Evolutionary conservation across 2,113 vertebrate species (phyloP).

Genomic region (Corvus cornix): DNA sequence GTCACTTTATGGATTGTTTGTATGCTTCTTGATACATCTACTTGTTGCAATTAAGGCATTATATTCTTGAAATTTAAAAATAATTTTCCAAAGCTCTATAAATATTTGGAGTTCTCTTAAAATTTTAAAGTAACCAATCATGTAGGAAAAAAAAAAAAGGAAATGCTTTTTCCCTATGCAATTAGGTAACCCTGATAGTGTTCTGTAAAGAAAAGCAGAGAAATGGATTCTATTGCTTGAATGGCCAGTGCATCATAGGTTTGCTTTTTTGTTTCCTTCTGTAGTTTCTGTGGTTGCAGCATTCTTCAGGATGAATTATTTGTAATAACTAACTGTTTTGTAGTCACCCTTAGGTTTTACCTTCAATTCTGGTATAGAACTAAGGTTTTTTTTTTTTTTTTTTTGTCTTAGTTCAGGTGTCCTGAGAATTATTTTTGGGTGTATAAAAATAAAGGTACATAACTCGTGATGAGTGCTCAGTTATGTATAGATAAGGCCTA

Average conservation of each 20-base stretch:
- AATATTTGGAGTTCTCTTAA: background rate
- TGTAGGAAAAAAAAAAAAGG: background rate
- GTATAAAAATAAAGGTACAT: background rate
- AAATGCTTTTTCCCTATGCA: background rate
- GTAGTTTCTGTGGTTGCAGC: background rate
- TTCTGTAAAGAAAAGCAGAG: background rate
- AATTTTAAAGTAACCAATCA: background rate
- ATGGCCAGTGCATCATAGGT: background rate
- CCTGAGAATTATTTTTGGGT: background rate
- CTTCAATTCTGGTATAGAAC: background rate
- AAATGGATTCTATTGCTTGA: background rate
- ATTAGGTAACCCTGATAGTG: background rate
- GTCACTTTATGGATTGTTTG: background rate
- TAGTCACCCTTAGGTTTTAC: background rate
- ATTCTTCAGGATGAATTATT: background rate
- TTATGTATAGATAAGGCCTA: background rate
- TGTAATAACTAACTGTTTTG: background rate
- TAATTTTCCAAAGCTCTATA: background rate
- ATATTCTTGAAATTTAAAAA: background rate
- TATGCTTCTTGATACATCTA: background rate
- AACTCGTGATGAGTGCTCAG: background rate
- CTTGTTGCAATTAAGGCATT: background rate
- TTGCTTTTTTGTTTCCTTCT: background rate
- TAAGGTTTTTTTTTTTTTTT: background rate
- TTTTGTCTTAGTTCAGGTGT: background rate